Evolutionary conservation across 1,140 invertebrate species (phyloP).

Genomic region (Apis cerana): DNA sequence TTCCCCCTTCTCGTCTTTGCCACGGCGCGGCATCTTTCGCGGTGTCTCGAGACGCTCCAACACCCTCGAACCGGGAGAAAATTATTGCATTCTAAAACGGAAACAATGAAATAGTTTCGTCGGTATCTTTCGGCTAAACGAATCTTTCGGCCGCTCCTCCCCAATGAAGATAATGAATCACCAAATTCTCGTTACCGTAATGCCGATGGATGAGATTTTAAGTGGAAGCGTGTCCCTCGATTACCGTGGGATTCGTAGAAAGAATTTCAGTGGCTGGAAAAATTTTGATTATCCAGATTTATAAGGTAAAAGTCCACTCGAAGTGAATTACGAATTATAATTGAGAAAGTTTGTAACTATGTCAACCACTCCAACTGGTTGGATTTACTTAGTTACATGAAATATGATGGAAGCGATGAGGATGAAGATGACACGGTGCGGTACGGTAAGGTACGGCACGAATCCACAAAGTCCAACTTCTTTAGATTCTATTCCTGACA

Average conservation of each 20-base stretch:
- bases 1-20: neutral
- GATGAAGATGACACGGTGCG: constrained; percentile 64
- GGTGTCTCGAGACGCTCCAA: constrained; percentile 9
- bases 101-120: constrained; percentile 49
- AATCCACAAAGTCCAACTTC: constrained; percentile 58
- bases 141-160: neutral
- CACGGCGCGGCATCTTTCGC: neutral
- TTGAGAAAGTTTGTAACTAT: neutral
- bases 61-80: constrained; percentile 13
- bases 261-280: neutral
- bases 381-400: constrained; percentile 43
- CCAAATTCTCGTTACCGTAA: constrained; percentile 27
- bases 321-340: neutral
- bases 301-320: no score
- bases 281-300: neutral
- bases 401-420: constrained; percentile 36
- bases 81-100: constrained; percentile 52
- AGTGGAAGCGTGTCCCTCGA: neutral
- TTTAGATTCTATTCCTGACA: neutral
- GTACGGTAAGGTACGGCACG: constrained; percentile 70
- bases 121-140: constrained; percentile 1
- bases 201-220: neutral
- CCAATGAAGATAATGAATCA: constrained; percentile 33
- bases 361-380: constrained; percentile 27
- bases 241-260: neutral